These are phyloP conservation scores for Phalloptychus januarius DNA, from an alignment of 2,797 vertebrate genomes.

Conservation along the genomic window DNA sequence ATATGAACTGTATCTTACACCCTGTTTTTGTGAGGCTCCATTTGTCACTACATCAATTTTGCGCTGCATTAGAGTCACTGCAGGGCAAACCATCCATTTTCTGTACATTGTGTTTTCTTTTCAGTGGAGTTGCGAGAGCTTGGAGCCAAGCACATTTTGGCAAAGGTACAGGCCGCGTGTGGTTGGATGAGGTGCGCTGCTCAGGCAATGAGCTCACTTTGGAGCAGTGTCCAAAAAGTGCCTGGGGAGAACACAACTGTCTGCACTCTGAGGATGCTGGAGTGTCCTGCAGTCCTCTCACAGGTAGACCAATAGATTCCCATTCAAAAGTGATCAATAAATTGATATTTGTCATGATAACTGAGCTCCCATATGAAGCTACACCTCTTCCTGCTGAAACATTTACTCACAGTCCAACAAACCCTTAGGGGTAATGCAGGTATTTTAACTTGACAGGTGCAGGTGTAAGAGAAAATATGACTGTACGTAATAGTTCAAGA, in stretches of 20 bases:
- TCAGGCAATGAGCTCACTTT: conserved; percentile 95
- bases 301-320: conserved; percentile 77
- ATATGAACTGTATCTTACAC: background rate
- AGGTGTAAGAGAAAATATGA: conserved; percentile 5
- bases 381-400: background rate
- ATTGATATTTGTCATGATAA: background rate
- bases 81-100: conserved; percentile 13
- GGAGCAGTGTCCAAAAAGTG: conserved; percentile 90
- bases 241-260: conserved; percentile 95
- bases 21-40: background rate
- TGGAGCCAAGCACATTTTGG: conserved; percentile 90
- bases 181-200: conserved; percentile 92
- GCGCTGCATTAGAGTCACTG: background rate
- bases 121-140: conserved; percentile 89
- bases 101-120: conserved; percentile 26
- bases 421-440: background rate
- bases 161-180: conserved; percentile 86
- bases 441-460: background rate
- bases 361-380: background rate
- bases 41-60: conserved; percentile 31
- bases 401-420: background rate
- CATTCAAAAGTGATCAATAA: background rate
- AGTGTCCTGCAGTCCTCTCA: conserved; percentile 89
- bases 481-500: background rate
- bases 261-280: conserved; percentile 94